Base-by-base conservation (phyloP, 2,888 invertebrate species). In the Cosmia pyralina region DNA sequence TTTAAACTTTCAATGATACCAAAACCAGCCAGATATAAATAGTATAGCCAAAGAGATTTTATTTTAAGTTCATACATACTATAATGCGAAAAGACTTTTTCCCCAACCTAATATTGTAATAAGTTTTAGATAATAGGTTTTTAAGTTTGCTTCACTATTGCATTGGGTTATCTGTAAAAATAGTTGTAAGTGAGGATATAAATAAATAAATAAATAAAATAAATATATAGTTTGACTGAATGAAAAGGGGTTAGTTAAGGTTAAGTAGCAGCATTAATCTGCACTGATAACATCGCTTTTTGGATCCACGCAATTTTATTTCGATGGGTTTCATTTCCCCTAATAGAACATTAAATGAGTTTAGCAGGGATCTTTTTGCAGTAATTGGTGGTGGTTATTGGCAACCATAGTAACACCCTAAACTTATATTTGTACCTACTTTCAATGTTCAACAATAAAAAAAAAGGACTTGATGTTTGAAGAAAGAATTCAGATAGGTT, bases 241-340 rank as follows among this genome's bases (percentile, higher is more conserved):
- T 55, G 22, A 46, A 58, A 75, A 65, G 15, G 75, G 17, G 60
- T 59, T 59, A 73, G n/a, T 65, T 60, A 73, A 80, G 59, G n/a
- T 65, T 60, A 73, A 80, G 59, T 65, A 28, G 28, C 8, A 80
- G 8, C 81, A 77, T 77, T 62, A 46, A 65, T 77, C 55, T 46
- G 13, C n/a, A 38, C 44, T 19, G 77, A 75, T 80, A 79, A 22
- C 8, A 48, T 53, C 28, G n/a, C 28, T 34, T 55, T 70, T 52
- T 52, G n/a, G 63, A 52, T 46, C 44, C 17, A 46, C n/a, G 34
- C 50, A 28, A 52, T 66, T 57, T 17, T 7, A 60, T 60, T 52
- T 15, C n/a, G 17, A 64, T 52, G 8, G 34, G 22, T 52, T 19
- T 53, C 22, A 63, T 79, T 58, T 11, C 7, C 44, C n/a, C 22